Base-by-base conservation (phyloP, 2,113 vertebrate species). In the Upupa epops region DNA sequence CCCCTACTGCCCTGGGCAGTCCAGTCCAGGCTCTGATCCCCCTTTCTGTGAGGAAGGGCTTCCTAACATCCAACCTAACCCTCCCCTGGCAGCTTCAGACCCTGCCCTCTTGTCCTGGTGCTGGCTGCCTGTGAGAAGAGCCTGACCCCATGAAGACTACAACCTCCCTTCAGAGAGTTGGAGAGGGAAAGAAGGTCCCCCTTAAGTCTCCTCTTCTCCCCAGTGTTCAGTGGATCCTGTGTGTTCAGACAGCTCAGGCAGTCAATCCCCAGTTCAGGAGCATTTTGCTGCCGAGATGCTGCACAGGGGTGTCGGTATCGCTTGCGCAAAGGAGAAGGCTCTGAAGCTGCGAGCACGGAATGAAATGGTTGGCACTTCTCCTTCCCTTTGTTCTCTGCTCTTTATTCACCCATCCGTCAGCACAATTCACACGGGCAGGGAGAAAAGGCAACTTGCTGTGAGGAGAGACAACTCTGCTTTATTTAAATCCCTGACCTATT, bases 401-500 rank as follows among this genome's bases (percentile, higher is more conserved):
- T 81, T 54, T 80, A 60, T 65, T 92, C 84, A 26, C 82, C 16
- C 54, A 13, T 31, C 85, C 84, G 79, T 90, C 48, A 70, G 88
- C 25, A 49, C 89, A 54, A 74, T n/a, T 84, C 78, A 58, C 68
- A 81, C 0, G n/a, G 89, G 74, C 86, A 93, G 68, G 45, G 55
- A 77, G 75, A 87, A 93, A 92, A 93, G 48, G 79, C 93, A 88
- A 71, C 82, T 90, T n/a, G 84, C 92, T 84, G 92, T 52, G 93
- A 90, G 68, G 70, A 92, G 71, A 91, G 85, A 95, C 94, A 75
- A n/a, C 80, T 28, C 24, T 1, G 29, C 69, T 89, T 95, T 76
- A 88, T 65, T 94, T 76, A 89, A 94, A 92, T 66, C 68, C 75
- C 85, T 94, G 94, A 95, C 93, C 94, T 94, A 94, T 83, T 96